Conservation (phyloP, 2,797 vertebrate genomes). For the Miichthys miiuy region DNA sequence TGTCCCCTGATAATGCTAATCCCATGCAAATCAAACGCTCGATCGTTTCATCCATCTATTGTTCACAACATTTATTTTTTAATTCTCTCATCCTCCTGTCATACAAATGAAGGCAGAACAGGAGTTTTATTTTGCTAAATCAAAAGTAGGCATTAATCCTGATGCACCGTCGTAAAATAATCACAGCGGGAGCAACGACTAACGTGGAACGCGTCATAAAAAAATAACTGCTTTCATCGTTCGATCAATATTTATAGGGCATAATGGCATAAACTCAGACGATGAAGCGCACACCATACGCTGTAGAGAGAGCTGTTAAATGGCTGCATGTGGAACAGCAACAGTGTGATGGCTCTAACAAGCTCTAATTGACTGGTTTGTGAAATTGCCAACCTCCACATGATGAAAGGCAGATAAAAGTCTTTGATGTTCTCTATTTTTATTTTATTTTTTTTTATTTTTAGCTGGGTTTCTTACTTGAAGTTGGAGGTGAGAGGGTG, state of each 20-base stretch:
- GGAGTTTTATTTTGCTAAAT: conserved; percentile 6
- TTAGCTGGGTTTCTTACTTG: conserved; percentile 47
- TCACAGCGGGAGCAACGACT: neutral
- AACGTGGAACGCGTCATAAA: neutral
- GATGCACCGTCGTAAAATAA: neutral
- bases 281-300: conserved; percentile 14
- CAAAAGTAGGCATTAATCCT: neutral
- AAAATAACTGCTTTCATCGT: conserved; percentile 1
- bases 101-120: no score
- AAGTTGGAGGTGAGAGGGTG: conserved; percentile 51
- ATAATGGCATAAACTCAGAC: conserved; percentile 15
- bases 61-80: no score
- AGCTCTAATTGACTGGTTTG: conserved; percentile 78
- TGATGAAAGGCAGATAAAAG: conserved; percentile 81
- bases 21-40: conserved; percentile 41
- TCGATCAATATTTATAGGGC: conserved; percentile 19
- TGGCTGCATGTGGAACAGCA: conserved; percentile 45
- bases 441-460: conserved; percentile 17
- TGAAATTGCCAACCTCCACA: conserved; percentile 73
- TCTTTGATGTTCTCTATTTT: conserved; percentile 73
- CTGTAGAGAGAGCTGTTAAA: conserved; percentile 29
- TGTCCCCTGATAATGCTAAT: conserved; percentile 49
- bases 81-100: no score
- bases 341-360: conserved; percentile 57
- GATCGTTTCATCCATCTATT: conserved; percentile 28